These are phyloP conservation scores for Erpobdella octoculata DNA, from an alignment of 2,888 invertebrate species.

Conservation along the genomic window DNA sequence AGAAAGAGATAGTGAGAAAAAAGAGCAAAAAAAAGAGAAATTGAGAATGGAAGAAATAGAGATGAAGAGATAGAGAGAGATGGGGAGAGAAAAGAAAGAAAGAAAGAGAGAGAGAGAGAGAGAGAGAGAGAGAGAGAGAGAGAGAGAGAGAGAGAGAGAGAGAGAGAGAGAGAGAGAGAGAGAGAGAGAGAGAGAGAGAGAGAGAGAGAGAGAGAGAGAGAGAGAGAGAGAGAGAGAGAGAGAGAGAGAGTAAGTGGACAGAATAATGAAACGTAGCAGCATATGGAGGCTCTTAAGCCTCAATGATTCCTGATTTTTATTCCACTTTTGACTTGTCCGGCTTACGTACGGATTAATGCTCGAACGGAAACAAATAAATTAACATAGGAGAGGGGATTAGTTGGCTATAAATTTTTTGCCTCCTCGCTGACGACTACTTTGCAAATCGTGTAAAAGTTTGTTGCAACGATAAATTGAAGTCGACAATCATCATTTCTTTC, in stretches of 20 bases:
- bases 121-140: conserved; percentile 10
- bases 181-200: conserved; percentile 3
- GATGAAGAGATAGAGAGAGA: conserved; percentile 7
- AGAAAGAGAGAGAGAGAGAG: neutral
- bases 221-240: neutral
- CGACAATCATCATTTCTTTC: too few species aligned
- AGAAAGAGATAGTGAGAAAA: conserved; percentile 1
- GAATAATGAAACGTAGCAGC: conserved; percentile 2
- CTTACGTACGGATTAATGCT: conserved; percentile 23
- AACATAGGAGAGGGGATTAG: conserved; percentile 29
- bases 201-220: neutral
- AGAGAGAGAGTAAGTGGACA: neutral
- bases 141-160: conserved; percentile 17
- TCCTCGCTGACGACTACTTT: neutral
- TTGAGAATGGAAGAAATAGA: too few species aligned
- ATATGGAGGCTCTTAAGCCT: conserved; percentile 7
- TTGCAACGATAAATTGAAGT: too few species aligned
- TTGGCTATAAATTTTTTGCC: conserved; percentile 12
- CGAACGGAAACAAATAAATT: conserved; percentile 29
- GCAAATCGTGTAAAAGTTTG: too few species aligned
- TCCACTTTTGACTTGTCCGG: conserved; percentile 14
- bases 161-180: conserved; percentile 15
- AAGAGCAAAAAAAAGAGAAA: neutral
- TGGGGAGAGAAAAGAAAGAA: neutral
- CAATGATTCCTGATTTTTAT: conserved; percentile 18